Evolutionary conservation across 2,113 vertebrate genomes (phyloP), one percentile per base, ranked within the genome.

Genomic region (Chaenogobius annularis): DNA sequence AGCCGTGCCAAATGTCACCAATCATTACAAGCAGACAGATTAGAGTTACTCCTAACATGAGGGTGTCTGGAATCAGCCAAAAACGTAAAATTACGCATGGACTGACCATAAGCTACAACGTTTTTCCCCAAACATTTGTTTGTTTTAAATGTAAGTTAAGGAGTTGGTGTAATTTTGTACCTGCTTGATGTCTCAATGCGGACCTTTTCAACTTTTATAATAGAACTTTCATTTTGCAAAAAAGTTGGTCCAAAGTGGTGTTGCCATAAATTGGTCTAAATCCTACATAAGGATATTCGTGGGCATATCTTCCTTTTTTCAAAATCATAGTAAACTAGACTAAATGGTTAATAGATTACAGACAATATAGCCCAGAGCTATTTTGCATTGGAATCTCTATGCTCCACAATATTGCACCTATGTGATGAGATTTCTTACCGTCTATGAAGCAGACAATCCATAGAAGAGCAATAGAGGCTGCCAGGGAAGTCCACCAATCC

Each of bases 391-490:
- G 19, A n/a, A 19, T 37, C 31, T 62, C 15, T 10, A 2, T 4
- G 17, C 37, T 63, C 31, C 19, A 43, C 35, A 40, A 43, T 8
- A 40, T 10, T 10, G 31, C 26, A 26, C 15, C 58, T 40, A 6
- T 50, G 15, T 1, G 17, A 14, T 1, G 44, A 19, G 15, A 19
- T 54, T 7, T 67, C 90, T 86, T 85, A 92, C 90, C 90, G 67
- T 92, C 89, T 79, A 91, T 91, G 43, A 92, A 92, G 76, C 90
- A 92, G 76, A 90, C 70, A 50, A 91, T 85, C 89, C 85, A 91
- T 5, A 90, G 89, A 54, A 90, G 68, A 67, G 82, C 82, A 73
- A 88, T 78, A 64, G 80, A 74, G 56, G 85, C 85, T 80, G 87
- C 80, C 77, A 88, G 55, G 59, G 22, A 88, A 63, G 88, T 90